Conservation (phyloP, 2,797 vertebrate species). For the Meriones psammophilus region DNA sequence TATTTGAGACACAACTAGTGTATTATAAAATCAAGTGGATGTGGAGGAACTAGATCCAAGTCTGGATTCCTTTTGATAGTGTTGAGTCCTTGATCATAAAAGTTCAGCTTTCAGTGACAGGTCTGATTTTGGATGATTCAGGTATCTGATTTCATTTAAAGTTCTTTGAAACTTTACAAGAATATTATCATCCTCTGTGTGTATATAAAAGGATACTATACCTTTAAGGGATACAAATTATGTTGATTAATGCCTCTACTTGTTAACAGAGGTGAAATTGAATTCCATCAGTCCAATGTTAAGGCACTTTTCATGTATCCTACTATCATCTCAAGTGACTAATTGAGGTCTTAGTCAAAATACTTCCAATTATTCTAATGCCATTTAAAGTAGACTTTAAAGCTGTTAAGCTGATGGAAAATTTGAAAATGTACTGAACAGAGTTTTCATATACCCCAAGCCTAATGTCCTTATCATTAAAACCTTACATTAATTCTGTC, state of each 20-base stretch:
- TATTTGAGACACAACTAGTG: neutral
- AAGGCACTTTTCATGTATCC: neutral
- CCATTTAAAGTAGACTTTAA: neutral
- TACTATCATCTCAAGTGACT: neutral
- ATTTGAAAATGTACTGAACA: neutral
- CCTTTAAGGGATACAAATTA: neutral
- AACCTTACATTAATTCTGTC: neutral
- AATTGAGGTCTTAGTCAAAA: neutral
- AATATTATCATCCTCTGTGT: neutral
- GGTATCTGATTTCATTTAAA: conserved; percentile 11
- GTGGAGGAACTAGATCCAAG: neutral
- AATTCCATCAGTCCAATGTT: neutral
- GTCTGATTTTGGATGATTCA: neutral
- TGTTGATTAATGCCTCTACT: neutral
- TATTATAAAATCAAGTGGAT: neutral
- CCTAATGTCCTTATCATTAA: neutral
- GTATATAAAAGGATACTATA: neutral
- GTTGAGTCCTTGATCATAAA: neutral
- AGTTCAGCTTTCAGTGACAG: neutral
- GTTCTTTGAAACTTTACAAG: neutral
- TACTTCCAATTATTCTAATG: neutral
- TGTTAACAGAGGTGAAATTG: neutral
- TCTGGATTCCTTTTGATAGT: neutral
- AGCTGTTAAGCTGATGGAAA: neutral
- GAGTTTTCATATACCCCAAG: neutral